phyloP scores from a whole-genome alignment of 2,797 vertebrate genomes.

The Tympanoctomys barrerae region DNA sequence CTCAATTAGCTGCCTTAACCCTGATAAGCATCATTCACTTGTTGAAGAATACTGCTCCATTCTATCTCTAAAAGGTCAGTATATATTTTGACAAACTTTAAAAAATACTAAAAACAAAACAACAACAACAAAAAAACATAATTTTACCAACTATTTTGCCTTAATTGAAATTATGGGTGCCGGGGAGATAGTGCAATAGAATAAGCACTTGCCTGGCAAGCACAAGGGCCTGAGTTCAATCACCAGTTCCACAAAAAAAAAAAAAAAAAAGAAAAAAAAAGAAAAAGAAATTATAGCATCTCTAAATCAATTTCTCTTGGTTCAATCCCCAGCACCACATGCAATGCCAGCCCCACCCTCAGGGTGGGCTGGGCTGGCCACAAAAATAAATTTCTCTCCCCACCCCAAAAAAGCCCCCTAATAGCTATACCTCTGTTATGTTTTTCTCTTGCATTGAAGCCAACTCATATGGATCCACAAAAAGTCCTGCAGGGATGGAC shows the following conservation, averaged over 20 bases:
- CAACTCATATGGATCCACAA: conserved; percentile 95
- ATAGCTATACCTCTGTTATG: conserved; percentile 91
- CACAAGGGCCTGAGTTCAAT: too few species aligned
- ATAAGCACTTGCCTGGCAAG: too few species aligned
- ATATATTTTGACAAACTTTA: conserved; percentile 52
- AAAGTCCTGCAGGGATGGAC: conserved; percentile 91
- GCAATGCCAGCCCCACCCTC: too few species aligned
- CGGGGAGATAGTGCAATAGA: too few species aligned
- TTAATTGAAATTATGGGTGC: conserved; percentile 21
- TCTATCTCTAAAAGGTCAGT: conserved; percentile 30
- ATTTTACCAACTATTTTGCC: conserved; percentile 20
- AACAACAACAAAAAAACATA: background rate
- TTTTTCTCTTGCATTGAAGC: conserved; percentile 89
- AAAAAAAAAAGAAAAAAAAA: too few species aligned
- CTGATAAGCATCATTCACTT: conserved; percentile 46
- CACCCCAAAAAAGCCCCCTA: background rate
- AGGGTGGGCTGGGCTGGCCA: too few species aligned
- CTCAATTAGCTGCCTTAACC: conserved; percentile 29
- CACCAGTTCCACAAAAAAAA: too few species aligned
- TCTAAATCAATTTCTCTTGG: conserved; percentile 11
- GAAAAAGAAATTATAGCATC: too few species aligned
- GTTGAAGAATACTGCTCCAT: background rate
- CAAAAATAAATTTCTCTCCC: conserved; percentile 1
- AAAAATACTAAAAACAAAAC: background rate
- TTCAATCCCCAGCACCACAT: too few species aligned